phyloP scores from a whole-genome alignment of 1,140 invertebrate genomes.

The Bombyx mori region ASM3026992v2 NC_085133.1:8254001-8254500 shows the following conservation, averaged over 20 bases:
- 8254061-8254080: slow-evolving; percentile 17
- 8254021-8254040: slow-evolving; percentile 30
- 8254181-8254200: slow-evolving; percentile 8
- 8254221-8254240: slow-evolving; percentile 11
- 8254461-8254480: too few species aligned
- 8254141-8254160: slow-evolving; percentile 5
- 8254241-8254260: slow-evolving; percentile 24
- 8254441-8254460: too few species aligned
- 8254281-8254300: slow-evolving; percentile 9
- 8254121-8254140: slow-evolving; percentile 24
- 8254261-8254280: slow-evolving; percentile 26
- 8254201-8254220: slow-evolving; percentile 9
- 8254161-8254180: slow-evolving; percentile 8
- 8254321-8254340: not conserved
- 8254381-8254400: too few species aligned
- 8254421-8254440: too few species aligned
- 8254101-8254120: slow-evolving; percentile 38
- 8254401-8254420: too few species aligned
- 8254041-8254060: slow-evolving; percentile 21
- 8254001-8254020: slow-evolving; percentile 16
- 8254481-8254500: too few species aligned
- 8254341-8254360: slow-evolving; percentile 26
- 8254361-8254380: slow-evolving; percentile 5
- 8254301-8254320: not conserved
- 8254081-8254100: slow-evolving; percentile 33